Base-by-base conservation (phyloP, 2,113 vertebrate genomes). In the Nothoprocta pentlandii region DNA sequence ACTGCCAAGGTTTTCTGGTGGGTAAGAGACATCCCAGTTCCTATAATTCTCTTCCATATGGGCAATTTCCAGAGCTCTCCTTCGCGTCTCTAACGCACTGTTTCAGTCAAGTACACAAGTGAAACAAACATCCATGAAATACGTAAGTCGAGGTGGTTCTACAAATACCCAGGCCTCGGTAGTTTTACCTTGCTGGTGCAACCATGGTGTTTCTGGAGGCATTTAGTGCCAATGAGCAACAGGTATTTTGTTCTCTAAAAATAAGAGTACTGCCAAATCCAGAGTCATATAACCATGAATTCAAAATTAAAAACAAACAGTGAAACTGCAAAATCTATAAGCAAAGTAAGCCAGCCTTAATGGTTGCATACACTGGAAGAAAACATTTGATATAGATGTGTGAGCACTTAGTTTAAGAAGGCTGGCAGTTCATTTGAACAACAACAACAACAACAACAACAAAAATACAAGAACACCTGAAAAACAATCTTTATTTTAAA, bases 251-350 rank as follows among this genome's bases (percentile, higher is more conserved):
- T 68, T 87, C 77, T 79, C 53, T 51, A 61, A 68, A 95, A 28
- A n/a, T 51, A 83, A 1, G 21, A 87, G 14, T 44, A 64, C 19
- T 81, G 89, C 21, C 92, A 94, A 94, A 92, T 64, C 53, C 53
- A 94, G 56, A 54, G 64, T 69, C 68, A 70, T 47, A 56, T 5
- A 81, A 79, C 59, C 64, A 91, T 51, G 88, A 87, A 90, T 85
- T 94, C 25, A 71, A 83, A 73, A 90, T 53, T 87, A 91, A 77
- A 53, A 92, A n/a, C 47, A 73, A 92, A 84, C 14, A 71, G 11
- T 64, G 64, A 85, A 95, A 93, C 34, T 74, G 47, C 28, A 93
- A 93, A 93, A 94, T 86, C 87, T 73, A 85, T 87, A 82, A 44
- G 58, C 46, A 87, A 81, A 44, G 34, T 63, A 67, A 80, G 21